Base-by-base conservation (phyloP, 2,113 vertebrate species). In the Ictalurus furcatus region DNA sequence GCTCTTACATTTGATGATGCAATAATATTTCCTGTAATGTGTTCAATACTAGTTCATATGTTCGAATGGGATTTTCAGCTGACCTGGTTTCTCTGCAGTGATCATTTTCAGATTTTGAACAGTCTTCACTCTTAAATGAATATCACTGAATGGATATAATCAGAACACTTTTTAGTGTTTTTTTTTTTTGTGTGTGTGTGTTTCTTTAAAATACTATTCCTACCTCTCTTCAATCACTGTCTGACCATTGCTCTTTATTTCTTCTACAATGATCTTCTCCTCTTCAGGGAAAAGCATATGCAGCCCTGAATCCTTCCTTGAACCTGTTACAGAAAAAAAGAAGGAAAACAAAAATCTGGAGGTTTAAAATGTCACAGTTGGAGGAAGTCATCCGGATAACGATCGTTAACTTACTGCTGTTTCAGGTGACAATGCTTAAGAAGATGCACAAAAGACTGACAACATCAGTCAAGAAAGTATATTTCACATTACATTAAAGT, bases 231-330 rank as follows among this genome's bases (percentile, higher is more conserved):
- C 98, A 92, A 98, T 97, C 90, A 99, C 97, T 28, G 98, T 99
- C 93, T 99, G 98, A 73, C 98, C 98, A 7, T 99, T 99, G 94
- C 98, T 99, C 95, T 95, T 98, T 73, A 96, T 98, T 94, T 98
- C 98, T 95, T 99, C 98, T 86, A 99, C 97, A 90, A 99, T 99
- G 65, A 99, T 99, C 93, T 99, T 99, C 94, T 99, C 98, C 92
- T 99, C 98, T 90, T 99, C 98, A 25, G 98, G 98, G 93, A 99
- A 97, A 92, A 99, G 92, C 93, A 99, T 96, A 93, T 99, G 98
- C 19, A 97, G 96, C 48, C 97, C 96, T 5, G 96, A 97, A 87
- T 99, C 98, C 94, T 98, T 98, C 90, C 97, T 97, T 92, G 96
- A 97, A 81, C 97, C 98, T 99, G 94, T 25, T 83, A 58, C 71